Percentiles rank a stretch among this genome's conserved stretches.
phyloP scores from a whole-genome alignment of 2,113 vertebrate species.

The Amphilophus citrinellus region DNA sequence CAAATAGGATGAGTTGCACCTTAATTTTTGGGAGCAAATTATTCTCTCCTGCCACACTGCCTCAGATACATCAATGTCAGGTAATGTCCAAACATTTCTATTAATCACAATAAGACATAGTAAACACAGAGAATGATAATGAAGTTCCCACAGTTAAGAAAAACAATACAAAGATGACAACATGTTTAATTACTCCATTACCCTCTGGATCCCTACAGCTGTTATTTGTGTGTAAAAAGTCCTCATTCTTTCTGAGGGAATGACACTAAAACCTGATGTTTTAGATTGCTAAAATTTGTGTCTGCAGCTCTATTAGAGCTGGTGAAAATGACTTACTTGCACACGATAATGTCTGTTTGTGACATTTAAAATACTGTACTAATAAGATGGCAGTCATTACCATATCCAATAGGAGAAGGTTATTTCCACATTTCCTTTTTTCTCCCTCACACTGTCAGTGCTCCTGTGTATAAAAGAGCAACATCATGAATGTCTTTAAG shows the following conservation, averaged over 20 bases:
- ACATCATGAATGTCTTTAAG: neutral
- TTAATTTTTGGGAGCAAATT: neutral
- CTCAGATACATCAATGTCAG: neutral
- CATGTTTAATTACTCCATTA: neutral
- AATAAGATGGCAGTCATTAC: neutral
- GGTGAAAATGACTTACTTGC: neutral
- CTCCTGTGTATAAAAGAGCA: neutral
- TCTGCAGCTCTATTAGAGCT: neutral
- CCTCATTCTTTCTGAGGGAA: neutral
- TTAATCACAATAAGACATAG: constrained; percentile 17
- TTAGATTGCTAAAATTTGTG: constrained; percentile 11
- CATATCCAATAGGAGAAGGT: neutral
- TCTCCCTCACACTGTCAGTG: neutral
- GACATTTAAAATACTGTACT: neutral
- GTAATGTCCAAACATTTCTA: constrained; percentile 4
- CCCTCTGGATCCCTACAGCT: neutral
- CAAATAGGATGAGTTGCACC: neutral
- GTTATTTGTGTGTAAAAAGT: neutral
- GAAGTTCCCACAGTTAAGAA: neutral
- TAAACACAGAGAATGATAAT: neutral
- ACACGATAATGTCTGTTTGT: constrained; percentile 28
- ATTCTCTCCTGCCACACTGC: neutral
- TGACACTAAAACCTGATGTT: constrained; percentile 37
- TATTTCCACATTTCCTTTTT: neutral
- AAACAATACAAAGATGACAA: neutral